These are phyloP conservation scores for Thalpophila matura DNA, from an alignment of 2,888 invertebrate genomes.

Conservation along the genomic window DNA sequence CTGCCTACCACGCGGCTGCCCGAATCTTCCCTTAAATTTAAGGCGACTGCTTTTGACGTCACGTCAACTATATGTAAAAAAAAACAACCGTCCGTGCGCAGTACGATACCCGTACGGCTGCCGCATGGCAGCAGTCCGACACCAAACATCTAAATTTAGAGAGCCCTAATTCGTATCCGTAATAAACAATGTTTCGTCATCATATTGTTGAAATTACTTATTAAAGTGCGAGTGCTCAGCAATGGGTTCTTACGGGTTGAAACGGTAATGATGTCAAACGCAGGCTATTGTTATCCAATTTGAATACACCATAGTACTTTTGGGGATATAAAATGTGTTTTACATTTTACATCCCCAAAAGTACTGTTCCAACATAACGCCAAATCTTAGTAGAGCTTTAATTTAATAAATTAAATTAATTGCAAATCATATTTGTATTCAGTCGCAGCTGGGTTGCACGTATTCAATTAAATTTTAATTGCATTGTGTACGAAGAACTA, in stretches of 20 bases:
- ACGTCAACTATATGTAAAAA: too few species aligned
- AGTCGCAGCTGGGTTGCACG: conserved; percentile 18
- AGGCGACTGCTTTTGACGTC: too few species aligned
- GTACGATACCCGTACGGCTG: too few species aligned
- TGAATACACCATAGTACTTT: neutral
- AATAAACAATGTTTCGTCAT: too few species aligned
- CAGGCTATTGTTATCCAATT: neutral
- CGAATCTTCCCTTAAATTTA: too few species aligned
- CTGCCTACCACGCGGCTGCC: neutral
- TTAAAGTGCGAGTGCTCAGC: too few species aligned
- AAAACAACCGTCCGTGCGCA: too few species aligned
- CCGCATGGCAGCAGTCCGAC: too few species aligned
- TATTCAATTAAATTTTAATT: conserved; percentile 21
- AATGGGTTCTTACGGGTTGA: neutral
- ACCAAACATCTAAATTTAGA: too few species aligned
- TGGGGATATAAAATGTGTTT: too few species aligned
- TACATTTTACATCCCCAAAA: neutral
- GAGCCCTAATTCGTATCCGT: too few species aligned
- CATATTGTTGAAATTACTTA: too few species aligned
- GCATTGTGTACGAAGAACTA: neutral
- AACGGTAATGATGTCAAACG: neutral
- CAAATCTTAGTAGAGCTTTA: conserved; percentile 19
- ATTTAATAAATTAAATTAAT: conserved; percentile 33
- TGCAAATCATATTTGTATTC: conserved; percentile 17
- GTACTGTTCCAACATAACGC: neutral